A percentile compares a stretch with the other conserved stretches of the same genome.
phyloP scores from a whole-genome alignment of 2,113 vertebrate species.

The Corythornis madagascariensis region DNA sequence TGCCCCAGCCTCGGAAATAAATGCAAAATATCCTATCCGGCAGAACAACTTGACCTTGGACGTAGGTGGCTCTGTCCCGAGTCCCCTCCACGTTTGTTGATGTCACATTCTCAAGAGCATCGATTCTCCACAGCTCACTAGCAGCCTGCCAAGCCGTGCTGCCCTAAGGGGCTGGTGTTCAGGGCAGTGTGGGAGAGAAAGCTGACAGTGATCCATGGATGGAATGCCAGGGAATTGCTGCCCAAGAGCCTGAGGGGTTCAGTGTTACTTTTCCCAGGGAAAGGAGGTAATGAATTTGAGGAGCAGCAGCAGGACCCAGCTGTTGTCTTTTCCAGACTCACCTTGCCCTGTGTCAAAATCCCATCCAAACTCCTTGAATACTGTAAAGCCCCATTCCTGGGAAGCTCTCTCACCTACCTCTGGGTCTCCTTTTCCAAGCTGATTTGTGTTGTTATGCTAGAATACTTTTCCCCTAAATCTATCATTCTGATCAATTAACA shows the following conservation, averaged over 20 bases:
- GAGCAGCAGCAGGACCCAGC: neutral
- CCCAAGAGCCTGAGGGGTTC: rapidly evolving
- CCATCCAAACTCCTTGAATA: constrained; percentile 12
- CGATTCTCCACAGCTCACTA: neutral
- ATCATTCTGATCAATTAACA: neutral
- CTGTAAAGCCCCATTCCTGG: constrained; percentile 17
- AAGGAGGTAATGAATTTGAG: neutral
- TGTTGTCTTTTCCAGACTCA: neutral
- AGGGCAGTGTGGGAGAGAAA: neutral
- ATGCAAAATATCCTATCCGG: neutral
- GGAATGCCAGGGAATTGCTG: neutral
- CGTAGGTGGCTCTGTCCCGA: neutral
- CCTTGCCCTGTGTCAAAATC: neutral
- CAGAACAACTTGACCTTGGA: constrained; percentile 25
- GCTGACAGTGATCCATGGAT: neutral
- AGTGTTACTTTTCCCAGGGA: neutral
- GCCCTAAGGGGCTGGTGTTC: neutral
- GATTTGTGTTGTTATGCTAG: constrained; percentile 28
- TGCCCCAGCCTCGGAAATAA: constrained; percentile 19
- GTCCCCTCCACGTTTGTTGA: neutral
- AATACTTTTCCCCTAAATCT: constrained; percentile 37
- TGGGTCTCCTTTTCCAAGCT: neutral
- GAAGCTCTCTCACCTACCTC: constrained; percentile 22
- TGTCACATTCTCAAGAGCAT: neutral
- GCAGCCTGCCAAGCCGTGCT: rapidly evolving